phyloP scores from a whole-genome alignment of 1,140 invertebrate species.

The Meloidogyne hapla region DNA sequence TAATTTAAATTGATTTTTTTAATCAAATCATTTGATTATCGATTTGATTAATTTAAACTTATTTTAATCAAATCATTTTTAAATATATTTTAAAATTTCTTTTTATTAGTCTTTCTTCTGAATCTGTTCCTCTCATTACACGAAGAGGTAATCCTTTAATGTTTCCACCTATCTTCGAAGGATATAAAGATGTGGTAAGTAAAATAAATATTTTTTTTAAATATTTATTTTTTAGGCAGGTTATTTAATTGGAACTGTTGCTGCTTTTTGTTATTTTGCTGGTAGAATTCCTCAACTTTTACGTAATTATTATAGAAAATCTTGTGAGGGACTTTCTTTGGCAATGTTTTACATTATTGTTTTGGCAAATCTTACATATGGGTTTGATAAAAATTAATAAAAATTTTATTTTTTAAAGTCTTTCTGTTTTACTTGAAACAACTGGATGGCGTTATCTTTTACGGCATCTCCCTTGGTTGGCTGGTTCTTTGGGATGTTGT shows the following conservation, averaged over 20 bases:
- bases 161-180: conserved; percentile 48
- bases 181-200: conserved; percentile 43
- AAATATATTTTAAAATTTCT: too few relatives aligned
- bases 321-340: conserved; percentile 59
- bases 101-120: conserved; percentile 13
- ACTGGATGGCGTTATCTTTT: conserved; percentile 59
- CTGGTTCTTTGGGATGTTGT: conserved; percentile 61
- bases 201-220: conserved; percentile 9
- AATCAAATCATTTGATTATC: too few relatives aligned
- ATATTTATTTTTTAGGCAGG: conserved; percentile 49
- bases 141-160: not conserved
- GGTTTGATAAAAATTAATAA: conserved; percentile 24
- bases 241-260: conserved; percentile 61
- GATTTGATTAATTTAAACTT: not conserved
- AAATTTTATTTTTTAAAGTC: conserved; percentile 1
- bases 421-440: conserved; percentile 57
- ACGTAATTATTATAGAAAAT: conserved; percentile 62
- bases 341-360: conserved; percentile 64
- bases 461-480: conserved; percentile 61
- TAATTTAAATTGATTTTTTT: not conserved
- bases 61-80: too few relatives aligned
- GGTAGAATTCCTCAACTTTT: conserved; percentile 61
- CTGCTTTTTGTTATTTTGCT: conserved; percentile 62
- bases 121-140: not conserved
- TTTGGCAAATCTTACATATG: conserved; percentile 63